Evolutionary conservation across 2,113 vertebrate genomes (phyloP), one percentile per base, ranked within the genome.

Genomic region (Podocnemis expansa): DNA sequence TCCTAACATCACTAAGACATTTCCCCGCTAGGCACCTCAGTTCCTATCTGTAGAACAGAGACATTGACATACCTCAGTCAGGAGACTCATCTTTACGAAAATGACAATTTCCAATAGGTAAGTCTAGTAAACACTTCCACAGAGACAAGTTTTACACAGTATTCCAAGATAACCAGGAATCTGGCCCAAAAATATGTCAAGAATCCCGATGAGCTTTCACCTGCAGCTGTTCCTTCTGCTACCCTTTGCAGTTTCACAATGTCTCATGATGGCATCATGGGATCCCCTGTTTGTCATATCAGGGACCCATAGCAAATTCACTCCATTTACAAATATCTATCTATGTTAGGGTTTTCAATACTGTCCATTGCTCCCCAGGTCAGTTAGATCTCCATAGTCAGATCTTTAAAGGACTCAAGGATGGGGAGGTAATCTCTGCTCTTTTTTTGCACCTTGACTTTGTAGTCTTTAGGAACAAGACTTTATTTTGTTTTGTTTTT

Each of bases 341-440:
- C 17, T 70, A n/a, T 67, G 34, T 38, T 38, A 70, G 51, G 51
- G 51, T 52, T 52, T 16, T 52, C 51, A 17, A 52, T 52, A 52
- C 13, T 52, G 51, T 14, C 51, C n/a, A 38, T 21, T n/a, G n/a
- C 78, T 75, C 43, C 17, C 24, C 17, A 55, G 0, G 0, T 54
- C 29, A 82, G 1, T 31, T 43, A 78, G 14, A 80, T 60, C 88
- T 89, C 22, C 58, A 10, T 3, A 2, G 82, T 1, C 25, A 82
- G 49, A 85, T 49, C 89, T 10, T 22, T 27, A 82, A 63, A 80
- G 17, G 21, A 51, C 49, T 78, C 7, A 8, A 1, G 22, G 38
- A 0, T 60, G 51, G 78, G 80, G n/a, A 31, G 0, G 25, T 60
- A 29, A 29, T 60, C 34, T 60, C 58, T 51, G 12, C 3, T 17